Percentiles rank a stretch among this genome's conserved stretches.
Evolutionary conservation across 2,113 vertebrate genomes (phyloP).

Genomic region (Pterocles gutturalis): DNA sequence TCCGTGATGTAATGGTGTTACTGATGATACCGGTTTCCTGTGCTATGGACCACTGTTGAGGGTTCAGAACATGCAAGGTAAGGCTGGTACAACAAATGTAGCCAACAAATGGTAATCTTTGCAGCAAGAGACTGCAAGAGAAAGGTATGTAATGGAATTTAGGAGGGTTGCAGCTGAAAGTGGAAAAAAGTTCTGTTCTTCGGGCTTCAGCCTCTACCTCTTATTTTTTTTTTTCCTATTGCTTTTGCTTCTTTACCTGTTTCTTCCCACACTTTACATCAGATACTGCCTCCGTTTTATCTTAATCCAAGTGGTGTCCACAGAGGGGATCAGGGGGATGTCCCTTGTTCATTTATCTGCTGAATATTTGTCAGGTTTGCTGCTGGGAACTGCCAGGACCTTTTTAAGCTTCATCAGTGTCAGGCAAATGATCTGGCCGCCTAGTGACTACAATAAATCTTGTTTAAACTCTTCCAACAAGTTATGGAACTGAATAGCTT

Average conservation of each 20-base stretch:
- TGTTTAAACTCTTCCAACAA: background rate
- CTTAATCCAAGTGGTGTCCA: background rate
- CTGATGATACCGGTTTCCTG: fast-evolving
- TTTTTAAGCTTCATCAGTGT: background rate
- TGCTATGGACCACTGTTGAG: background rate
- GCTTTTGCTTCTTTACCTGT: background rate
- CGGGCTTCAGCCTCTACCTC: background rate
- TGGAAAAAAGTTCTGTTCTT: background rate
- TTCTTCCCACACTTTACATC: background rate
- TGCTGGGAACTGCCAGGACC: background rate
- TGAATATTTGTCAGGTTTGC: background rate
- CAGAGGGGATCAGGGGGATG: background rate
- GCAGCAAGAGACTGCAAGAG: background rate
- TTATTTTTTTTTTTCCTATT: background rate
- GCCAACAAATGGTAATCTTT: background rate
- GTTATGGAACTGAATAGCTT: background rate
- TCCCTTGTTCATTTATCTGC: background rate
- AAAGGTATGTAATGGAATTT: background rate
- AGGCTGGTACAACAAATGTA: background rate
- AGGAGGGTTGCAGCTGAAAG: background rate
- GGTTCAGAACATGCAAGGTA: background rate
- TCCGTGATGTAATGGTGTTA: background rate
- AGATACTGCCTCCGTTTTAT: background rate
- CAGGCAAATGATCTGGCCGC: background rate
- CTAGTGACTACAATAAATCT: background rate